Evolutionary conservation across 37 sponge, comb jelly and placozoan genomes (phyloP).

Genomic region (Aphrocallistes beatrix): DNA sequence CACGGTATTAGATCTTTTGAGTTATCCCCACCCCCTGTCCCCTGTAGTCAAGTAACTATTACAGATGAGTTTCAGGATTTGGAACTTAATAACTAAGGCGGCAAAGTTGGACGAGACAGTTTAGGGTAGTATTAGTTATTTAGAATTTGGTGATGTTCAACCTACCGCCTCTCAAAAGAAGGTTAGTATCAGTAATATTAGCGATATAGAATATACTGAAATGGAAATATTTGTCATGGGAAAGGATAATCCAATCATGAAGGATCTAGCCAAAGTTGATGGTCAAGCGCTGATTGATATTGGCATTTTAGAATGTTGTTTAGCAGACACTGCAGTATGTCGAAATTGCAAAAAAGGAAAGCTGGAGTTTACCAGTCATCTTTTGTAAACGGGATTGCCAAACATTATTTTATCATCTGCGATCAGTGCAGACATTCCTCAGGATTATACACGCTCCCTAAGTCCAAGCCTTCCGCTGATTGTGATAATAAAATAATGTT

Average conservation of each 20-base stretch:
- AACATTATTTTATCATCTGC: neutral
- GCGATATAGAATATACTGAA: neutral
- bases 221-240: neutral
- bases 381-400: neutral
- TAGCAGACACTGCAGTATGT: neutral
- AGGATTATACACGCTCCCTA: neutral
- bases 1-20: neutral
- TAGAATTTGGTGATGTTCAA: neutral
- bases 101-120: neutral
- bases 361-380: neutral
- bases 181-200: neutral
- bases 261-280: neutral
- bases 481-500: neutral
- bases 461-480: neutral
- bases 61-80: neutral
- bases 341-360: neutral
- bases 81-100: neutral
- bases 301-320: neutral
- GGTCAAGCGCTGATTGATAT: neutral
- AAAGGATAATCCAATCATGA: neutral
- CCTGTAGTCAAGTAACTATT: neutral
- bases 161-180: neutral
- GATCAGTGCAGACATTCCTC: neutral
- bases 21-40: neutral
- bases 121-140: neutral